A percentile compares a stretch with the other conserved stretches of the same genome.
Evolutionary conservation across 92 coral and sea anemone genomes (phyloP).

Genomic region (Plumapathes pennacea): DNA sequence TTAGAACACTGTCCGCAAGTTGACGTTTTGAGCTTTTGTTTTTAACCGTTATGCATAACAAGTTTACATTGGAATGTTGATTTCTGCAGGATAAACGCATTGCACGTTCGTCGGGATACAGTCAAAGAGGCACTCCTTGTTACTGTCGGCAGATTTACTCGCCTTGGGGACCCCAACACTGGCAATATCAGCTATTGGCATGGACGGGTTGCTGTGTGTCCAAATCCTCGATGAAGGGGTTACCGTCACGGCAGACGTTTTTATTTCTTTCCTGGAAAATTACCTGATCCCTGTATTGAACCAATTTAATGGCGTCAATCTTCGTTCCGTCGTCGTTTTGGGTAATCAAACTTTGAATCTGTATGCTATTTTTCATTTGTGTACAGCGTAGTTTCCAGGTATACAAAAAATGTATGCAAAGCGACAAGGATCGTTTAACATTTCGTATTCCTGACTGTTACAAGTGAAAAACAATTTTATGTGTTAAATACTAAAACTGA

Average conservation of each 20-base stretch:
- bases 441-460: no score
- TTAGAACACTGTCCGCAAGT: not conserved
- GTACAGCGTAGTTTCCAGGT: no score
- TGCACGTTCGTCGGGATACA: constrained; percentile 25
- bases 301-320: not conserved
- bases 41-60: not conserved
- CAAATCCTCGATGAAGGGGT: constrained; percentile 1
- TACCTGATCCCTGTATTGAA: not conserved
- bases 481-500: not conserved
- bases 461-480: not conserved
- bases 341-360: no score
- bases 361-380: no score
- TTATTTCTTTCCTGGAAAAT: not conserved
- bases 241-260: not conserved
- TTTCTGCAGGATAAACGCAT: no score
- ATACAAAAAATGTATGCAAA: no score
- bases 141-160: no score
- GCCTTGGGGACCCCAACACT: no score
- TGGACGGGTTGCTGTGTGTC: constrained; percentile 6
- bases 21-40: not conserved
- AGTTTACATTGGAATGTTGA: not conserved
- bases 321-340: constrained; percentile 1
- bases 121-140: no score
- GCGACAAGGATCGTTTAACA: no score
- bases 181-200: constrained; percentile 6